Base-by-base conservation (phyloP, 2,113 vertebrate genomes). In the Podarcis muralis region DNA sequence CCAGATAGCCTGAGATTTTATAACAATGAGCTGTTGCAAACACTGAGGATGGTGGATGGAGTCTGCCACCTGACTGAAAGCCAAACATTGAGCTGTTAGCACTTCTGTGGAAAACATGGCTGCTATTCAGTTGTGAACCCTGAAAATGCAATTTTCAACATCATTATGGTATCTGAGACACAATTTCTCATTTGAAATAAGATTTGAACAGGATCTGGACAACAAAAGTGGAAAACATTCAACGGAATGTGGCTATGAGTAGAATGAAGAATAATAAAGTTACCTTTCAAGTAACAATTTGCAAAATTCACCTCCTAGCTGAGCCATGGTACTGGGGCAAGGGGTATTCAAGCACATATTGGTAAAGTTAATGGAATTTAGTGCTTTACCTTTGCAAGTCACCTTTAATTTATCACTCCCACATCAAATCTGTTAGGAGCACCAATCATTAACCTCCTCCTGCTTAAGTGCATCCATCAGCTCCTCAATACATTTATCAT, bases 381-480 rank as follows among this genome's bases (percentile, higher is more conserved):
- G 1, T 82, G 32, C 6, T 94, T 89, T 90, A 53, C 83, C 88
- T 92, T 92, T 90, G 62, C 62, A 92, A 48, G 88, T 93, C 87
- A 90, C 92, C 81, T 88, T 92, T 90, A 90, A 94, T 93, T 92
- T 91, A 91, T 94, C 66, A 80, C 77, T 65, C 87, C 71, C 62
- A 90, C 90, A 88, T 94, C 83, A 94, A 80, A 85, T 93, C 83
- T 92, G 88, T 91, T 81, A 71, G 11, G 86, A 91, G 18, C 57
- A 92, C 18, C n/a, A 86, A 74, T 71, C 69, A 87, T 90, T 93
- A 89, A 93, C 85, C 85, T 95, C 72, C 25, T 12, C 59, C 79
- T 83, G 48, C 80, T 86, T 88, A 75, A n/a, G 2, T 85, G 40
- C 62, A 92, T 92, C 87, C 87, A 85, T 94, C 83, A 95, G 91